Conservation (phyloP, 30 jellyfish, hydroid and myxozoan species). For the Turritopsis rubra region DNA sequence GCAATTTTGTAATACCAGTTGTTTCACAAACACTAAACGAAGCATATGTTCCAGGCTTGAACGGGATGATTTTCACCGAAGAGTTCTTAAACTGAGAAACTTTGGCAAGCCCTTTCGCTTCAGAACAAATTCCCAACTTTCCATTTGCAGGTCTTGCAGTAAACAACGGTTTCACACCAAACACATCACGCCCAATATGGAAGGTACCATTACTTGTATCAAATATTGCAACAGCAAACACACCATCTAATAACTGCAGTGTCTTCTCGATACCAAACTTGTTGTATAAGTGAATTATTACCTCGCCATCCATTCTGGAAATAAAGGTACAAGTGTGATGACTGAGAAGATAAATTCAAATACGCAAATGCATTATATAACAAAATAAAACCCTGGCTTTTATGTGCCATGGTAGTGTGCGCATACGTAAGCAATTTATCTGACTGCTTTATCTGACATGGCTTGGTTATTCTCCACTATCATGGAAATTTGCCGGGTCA, state of each 20-base stretch:
- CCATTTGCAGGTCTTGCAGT: constrained; percentile 47
- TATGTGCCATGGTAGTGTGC: too few species aligned
- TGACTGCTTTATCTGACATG: too few species aligned
- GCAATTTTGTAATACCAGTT: constrained; percentile 52
- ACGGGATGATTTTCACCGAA: constrained; percentile 30
- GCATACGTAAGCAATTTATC: too few species aligned
- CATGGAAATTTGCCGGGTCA: too few species aligned
- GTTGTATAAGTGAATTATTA: constrained; percentile 70
- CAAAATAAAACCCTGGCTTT: too few species aligned
- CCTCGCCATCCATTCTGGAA: constrained; percentile 88
- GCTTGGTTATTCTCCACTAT: too few species aligned
- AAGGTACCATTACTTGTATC: constrained; percentile 64
- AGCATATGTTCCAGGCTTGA: constrained; percentile 65
- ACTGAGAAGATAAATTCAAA: too few species aligned
- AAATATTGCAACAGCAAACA: constrained; percentile 69
- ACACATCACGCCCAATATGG: constrained; percentile 82
- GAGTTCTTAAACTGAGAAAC: constrained; percentile 32
- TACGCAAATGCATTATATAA: too few species aligned
- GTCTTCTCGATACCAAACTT: constrained; percentile 82
- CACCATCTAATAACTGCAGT: constrained; percentile 85
- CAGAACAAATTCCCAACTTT: constrained; percentile 71
- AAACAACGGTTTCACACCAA: constrained; percentile 90
- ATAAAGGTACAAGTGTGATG: too few species aligned
- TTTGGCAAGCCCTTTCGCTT: constrained; percentile 75
- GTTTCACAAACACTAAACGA: constrained; percentile 42